Conservation (phyloP, 2,888 invertebrate genomes). For the Camponotus fellah region DNA sequence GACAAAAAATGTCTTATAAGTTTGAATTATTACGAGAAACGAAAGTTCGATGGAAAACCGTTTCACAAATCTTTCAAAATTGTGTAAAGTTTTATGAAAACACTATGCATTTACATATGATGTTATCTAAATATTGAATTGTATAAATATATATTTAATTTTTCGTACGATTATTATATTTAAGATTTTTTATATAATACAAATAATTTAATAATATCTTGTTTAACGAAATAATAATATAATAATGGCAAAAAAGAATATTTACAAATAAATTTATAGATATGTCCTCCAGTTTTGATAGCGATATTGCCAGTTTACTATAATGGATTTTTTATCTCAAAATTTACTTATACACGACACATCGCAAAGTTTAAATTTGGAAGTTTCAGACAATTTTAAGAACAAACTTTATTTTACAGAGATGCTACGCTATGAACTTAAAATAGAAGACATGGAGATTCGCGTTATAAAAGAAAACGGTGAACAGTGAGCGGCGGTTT, state of each 20-base stretch:
- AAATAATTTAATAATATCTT: not conserved
- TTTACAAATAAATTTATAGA: not conserved
- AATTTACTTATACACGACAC: constrained; percentile 3
- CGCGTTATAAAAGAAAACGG: constrained; percentile 62
- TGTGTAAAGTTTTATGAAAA: not conserved
- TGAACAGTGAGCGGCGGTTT: constrained; percentile 67
- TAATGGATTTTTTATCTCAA: constrained; percentile 9
- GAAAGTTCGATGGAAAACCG: not conserved
- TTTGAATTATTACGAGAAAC: constrained; percentile 40
- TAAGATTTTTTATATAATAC: not conserved
- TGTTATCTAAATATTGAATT: not conserved
- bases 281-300: not conserved
- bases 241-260: not conserved
- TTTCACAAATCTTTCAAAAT: constrained; percentile 1
- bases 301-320: not conserved
- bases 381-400: constrained; percentile 61
- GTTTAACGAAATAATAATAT: not conserved
- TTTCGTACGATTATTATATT: not conserved
- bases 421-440: constrained; percentile 44
- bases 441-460: constrained; percentile 55
- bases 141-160: not conserved
- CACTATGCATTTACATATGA: not conserved
- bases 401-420: constrained; percentile 61
- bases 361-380: constrained; percentile 54
- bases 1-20: constrained; percentile 34